A percentile compares a stretch with the other conserved stretches of the same genome.
phyloP scores from a whole-genome alignment of 2,797 vertebrate species.

The Siniperca obscura region DNA sequence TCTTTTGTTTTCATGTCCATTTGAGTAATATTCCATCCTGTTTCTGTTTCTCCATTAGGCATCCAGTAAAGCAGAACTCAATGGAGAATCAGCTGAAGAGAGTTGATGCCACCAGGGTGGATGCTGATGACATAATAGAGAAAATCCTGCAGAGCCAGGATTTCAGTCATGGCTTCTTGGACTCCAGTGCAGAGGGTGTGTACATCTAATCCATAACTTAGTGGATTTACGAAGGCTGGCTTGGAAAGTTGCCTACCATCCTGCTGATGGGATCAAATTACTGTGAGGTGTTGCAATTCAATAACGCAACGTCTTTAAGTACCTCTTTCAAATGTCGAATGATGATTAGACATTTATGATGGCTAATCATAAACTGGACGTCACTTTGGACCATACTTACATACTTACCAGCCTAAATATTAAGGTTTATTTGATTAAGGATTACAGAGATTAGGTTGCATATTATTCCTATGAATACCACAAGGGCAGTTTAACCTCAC shows the following conservation, averaged over 20 bases:
- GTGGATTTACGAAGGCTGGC: constrained; percentile 1
- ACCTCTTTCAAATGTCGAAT: background rate
- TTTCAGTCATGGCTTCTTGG: constrained; percentile 89
- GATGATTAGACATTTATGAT: background rate
- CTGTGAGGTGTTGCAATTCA: constrained; percentile 45
- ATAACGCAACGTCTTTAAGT: background rate
- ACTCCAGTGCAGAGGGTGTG: constrained; percentile 95
- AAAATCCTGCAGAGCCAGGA: constrained; percentile 97
- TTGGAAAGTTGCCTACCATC: constrained; percentile 46
- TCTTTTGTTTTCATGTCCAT: background rate
- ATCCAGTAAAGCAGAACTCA: constrained; percentile 92
- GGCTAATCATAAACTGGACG: background rate
- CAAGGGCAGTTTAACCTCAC: constrained; percentile 42
- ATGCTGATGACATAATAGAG: constrained; percentile 96
- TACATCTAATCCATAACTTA: constrained; percentile 48
- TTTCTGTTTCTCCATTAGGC: constrained; percentile 77
- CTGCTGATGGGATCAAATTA: constrained; percentile 57
- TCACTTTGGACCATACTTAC: background rate
- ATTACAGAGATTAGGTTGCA: constrained; percentile 3
- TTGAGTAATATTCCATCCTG: background rate
- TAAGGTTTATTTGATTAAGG: background rate
- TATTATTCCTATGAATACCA: constrained; percentile 22
- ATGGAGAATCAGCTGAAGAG: constrained; percentile 94
- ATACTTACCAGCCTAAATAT: background rate
- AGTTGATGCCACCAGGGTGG: constrained; percentile 94